These are phyloP conservation scores for Lacerta viridis DNA, from an alignment of 2,797 vertebrate species.

Conservation along the genomic window DNA sequence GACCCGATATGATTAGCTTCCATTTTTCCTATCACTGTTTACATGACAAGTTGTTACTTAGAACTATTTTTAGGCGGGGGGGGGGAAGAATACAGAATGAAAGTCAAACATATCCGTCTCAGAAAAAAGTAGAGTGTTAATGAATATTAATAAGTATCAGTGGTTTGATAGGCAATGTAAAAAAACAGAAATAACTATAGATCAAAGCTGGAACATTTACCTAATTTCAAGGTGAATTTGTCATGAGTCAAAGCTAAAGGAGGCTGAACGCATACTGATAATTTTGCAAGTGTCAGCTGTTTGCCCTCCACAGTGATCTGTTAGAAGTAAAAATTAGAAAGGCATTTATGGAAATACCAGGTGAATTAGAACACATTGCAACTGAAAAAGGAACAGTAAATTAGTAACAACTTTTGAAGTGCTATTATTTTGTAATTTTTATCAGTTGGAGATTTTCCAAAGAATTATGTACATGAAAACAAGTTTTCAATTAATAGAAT, in stretches of 20 bases:
- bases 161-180: not conserved
- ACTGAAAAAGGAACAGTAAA: not conserved
- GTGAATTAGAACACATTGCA: constrained; percentile 35
- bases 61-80: not conserved
- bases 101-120: not conserved
- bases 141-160: not conserved
- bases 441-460: not conserved
- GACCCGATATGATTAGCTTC: not conserved
- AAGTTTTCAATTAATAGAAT: not conserved
- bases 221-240: constrained; percentile 88
- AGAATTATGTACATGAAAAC: not conserved
- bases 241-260: constrained; percentile 89
- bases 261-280: constrained; percentile 87
- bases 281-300: constrained; percentile 78
- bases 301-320: constrained; percentile 88
- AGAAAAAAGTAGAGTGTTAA: not conserved
- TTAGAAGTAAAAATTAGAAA: constrained; percentile 32
- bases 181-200: not conserved
- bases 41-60: not conserved
- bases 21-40: not conserved
- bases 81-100: not conserved
- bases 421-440: constrained; percentile 10
- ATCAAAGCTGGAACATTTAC: constrained; percentile 77
- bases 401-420: not conserved
- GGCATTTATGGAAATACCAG: constrained; percentile 11